A percentile compares a stretch with the other conserved stretches of the same genome.
phyloP scores from a whole-genome alignment of 2,113 vertebrate species.

The Acrocephalus kingi region DNA sequence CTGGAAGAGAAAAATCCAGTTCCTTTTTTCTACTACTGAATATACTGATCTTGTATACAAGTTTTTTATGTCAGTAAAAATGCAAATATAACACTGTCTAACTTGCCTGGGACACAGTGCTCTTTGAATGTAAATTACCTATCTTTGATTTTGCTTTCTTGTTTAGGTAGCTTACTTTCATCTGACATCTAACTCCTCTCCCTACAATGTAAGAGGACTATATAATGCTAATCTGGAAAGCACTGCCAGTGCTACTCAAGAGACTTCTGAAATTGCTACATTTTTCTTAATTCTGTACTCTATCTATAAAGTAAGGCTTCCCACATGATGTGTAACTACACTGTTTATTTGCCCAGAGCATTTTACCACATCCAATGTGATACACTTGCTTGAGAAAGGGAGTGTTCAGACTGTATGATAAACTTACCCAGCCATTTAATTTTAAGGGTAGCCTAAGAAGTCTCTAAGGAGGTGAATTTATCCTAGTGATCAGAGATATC shows the following conservation, averaged over 20 bases:
- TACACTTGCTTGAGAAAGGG: not conserved
- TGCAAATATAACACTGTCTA: constrained; percentile 63
- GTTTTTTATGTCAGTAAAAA: constrained; percentile 61
- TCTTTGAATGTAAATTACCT: constrained; percentile 59
- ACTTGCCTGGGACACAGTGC: constrained; percentile 54
- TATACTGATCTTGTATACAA: constrained; percentile 57
- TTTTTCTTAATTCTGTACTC: constrained; percentile 19
- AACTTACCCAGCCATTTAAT: not conserved
- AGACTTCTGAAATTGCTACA: not conserved
- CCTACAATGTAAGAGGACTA: not conserved
- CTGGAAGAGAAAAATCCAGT: not conserved
- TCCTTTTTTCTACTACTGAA: constrained; percentile 38
- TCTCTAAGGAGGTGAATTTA: not conserved
- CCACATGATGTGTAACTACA: not conserved
- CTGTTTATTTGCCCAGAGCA: not conserved
- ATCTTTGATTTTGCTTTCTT: constrained; percentile 67
- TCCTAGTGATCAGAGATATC: not conserved
- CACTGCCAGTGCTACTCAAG: constrained; percentile 17
- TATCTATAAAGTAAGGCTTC: not conserved
- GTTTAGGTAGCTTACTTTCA: constrained; percentile 64
- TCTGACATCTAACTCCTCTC: constrained; percentile 46
- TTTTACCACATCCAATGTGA: not conserved
- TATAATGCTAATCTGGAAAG: constrained; percentile 25
- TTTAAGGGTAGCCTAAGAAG: not conserved
- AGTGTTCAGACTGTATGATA: not conserved